phyloP scores from a whole-genome alignment of 2,888 invertebrate genomes.

The Podotricha telesiphe region DNA sequence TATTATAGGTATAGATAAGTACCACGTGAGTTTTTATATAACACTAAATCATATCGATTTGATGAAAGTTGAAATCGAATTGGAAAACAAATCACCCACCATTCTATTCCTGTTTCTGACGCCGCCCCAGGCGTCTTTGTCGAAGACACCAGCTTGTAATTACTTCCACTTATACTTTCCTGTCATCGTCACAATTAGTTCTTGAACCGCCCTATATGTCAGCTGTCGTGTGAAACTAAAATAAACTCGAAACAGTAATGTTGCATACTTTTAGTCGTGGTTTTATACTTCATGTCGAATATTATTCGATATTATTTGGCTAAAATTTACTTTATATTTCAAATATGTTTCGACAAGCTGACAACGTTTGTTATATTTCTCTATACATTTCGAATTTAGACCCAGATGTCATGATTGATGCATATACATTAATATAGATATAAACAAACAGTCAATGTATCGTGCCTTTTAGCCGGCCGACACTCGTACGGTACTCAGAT shows the following conservation, averaged over 20 bases:
- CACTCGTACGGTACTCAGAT: slow-evolving; percentile 54
- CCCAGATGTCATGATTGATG: slow-evolving; percentile 11
- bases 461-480: slow-evolving; percentile 29
- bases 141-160: slow-evolving; percentile 70
- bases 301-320: not conserved
- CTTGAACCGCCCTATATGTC: slow-evolving; percentile 46
- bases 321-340: not conserved
- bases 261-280: not conserved
- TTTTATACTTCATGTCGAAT: not conserved
- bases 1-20: not conserved
- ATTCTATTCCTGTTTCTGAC: slow-evolving; percentile 79
- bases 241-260: slow-evolving; percentile 37
- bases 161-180: slow-evolving; percentile 70
- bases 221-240: slow-evolving; percentile 50
- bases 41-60: slow-evolving; percentile 41
- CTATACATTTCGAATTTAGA: not conserved
- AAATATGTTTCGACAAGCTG: not conserved
- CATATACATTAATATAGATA: slow-evolving; percentile 29
- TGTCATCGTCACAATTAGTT: slow-evolving; percentile 61
- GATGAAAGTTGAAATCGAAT: slow-evolving; percentile 45
- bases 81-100: slow-evolving; percentile 53
- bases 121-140: slow-evolving; percentile 67
- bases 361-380: not conserved
- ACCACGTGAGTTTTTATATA: not conserved
- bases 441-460: slow-evolving; percentile 30